phyloP scores from a whole-genome alignment of 2,113 vertebrate genomes.

The Ramphastos sulfuratus region DNA sequence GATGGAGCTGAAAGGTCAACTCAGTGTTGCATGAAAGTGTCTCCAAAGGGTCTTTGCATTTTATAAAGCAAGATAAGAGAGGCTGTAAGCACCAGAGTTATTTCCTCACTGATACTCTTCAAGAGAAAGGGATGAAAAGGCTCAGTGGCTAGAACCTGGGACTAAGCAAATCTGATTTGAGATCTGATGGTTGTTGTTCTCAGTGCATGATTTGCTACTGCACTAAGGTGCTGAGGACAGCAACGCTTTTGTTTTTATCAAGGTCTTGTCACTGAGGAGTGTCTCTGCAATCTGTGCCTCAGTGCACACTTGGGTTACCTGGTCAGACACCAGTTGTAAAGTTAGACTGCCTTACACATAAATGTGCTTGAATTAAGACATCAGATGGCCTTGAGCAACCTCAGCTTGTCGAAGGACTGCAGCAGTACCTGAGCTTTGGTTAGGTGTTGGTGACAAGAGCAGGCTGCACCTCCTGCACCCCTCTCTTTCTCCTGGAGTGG shows the following conservation, averaged over 20 bases:
- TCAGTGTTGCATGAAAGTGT: background rate
- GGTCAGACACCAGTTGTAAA: background rate
- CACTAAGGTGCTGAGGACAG: fast-evolving
- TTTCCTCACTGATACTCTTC: background rate
- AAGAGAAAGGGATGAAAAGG: background rate
- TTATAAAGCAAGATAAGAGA: background rate
- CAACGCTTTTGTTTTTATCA: background rate
- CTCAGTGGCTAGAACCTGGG: background rate
- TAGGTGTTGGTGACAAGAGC: background rate
- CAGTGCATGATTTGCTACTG: background rate
- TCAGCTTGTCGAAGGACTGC: background rate
- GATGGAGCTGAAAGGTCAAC: background rate
- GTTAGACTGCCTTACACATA: fast-evolving
- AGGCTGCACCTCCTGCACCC: background rate
- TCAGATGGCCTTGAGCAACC: background rate
- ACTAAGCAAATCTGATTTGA: background rate
- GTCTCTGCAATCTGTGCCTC: background rate
- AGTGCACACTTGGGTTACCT: background rate
- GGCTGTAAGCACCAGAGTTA: background rate
- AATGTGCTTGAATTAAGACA: background rate
- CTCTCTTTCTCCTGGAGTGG: background rate
- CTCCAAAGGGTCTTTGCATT: background rate
- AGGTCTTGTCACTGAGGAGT: background rate
- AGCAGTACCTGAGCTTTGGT: background rate
- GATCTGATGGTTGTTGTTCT: background rate